A percentile compares a stretch with the other conserved stretches of the same genome.
Conservation (phyloP, 92 coral and sea anemone genomes). For the Porites cylindrica region DNA sequence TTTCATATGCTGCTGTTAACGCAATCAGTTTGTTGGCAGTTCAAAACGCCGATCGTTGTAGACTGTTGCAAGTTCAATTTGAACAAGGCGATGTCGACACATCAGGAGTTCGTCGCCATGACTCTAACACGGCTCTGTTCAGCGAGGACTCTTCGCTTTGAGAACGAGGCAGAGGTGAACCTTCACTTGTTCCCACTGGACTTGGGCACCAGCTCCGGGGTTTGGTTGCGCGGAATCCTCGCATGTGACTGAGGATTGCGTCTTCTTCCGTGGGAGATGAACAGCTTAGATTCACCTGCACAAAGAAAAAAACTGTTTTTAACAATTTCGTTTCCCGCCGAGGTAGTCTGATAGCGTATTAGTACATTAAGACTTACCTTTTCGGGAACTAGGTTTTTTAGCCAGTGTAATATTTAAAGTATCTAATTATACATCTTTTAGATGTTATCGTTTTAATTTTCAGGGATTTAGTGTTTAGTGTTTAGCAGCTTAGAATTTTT, state of each 20-base stretch:
- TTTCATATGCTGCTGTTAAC: too few species aligned
- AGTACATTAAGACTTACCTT: too few species aligned
- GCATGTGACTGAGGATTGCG: conserved; percentile 66
- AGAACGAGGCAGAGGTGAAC: conserved; percentile 43
- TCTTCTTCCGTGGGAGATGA: conserved; percentile 68
- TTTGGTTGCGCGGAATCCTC: conserved; percentile 72
- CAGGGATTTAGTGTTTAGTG: too few species aligned
- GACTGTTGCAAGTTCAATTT: not conserved
- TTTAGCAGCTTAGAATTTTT: too few species aligned
- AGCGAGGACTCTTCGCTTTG: conserved; percentile 73
- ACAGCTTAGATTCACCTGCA: conserved; percentile 38
- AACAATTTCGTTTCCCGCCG: not conserved
- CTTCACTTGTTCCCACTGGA: conserved; percentile 44
- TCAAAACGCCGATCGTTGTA: too few species aligned
- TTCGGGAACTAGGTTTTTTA: too few species aligned
- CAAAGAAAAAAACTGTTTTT: not conserved
- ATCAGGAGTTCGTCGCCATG: conserved; percentile 77
- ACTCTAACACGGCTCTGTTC: conserved; percentile 71
- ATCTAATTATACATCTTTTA: too few species aligned
- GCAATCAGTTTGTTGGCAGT: too few species aligned
- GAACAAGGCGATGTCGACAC: conserved; percentile 35
- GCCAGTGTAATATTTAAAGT: too few species aligned
- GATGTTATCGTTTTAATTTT: too few species aligned
- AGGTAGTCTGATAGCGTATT: not conserved
- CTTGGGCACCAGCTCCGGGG: conserved; percentile 74